A percentile compares a stretch with the other conserved stretches of the same genome.
Evolutionary conservation across 1,140 invertebrate genomes (phyloP).

Genomic region (Propsilocerus akamusi): DNA sequence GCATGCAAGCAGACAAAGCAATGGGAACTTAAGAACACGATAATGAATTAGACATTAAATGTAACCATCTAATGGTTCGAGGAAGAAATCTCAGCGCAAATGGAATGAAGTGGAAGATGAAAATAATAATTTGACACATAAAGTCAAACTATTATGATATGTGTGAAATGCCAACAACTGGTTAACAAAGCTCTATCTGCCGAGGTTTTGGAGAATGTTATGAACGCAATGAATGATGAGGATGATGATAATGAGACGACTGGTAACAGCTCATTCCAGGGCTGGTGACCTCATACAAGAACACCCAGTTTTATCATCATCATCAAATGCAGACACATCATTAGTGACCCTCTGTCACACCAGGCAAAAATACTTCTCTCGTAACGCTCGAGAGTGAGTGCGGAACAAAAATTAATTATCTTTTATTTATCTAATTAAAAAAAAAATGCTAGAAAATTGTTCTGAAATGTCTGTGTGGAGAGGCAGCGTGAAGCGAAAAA

Average conservation of each 20-base stretch:
- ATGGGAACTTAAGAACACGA: too few relatives aligned
- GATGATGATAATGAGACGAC: background rate
- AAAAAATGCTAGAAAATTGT: background rate
- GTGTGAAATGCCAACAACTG: background rate
- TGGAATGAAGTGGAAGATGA: too few relatives aligned
- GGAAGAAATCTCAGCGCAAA: too few relatives aligned
- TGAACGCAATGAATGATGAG: slow-evolving; percentile 1
- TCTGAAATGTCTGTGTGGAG: background rate
- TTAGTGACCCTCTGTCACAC: too few relatives aligned
- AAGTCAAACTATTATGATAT: slow-evolving; percentile 4
- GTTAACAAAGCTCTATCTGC: background rate
- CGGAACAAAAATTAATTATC: slow-evolving; percentile 1
- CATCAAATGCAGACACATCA: too few relatives aligned
- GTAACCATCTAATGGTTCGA: background rate
- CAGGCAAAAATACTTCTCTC: too few relatives aligned
- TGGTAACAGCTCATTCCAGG: too few relatives aligned
- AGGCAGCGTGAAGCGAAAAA: background rate
- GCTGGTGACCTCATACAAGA: background rate
- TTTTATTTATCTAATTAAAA: slow-evolving; percentile 3
- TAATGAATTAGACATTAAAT: too few relatives aligned
- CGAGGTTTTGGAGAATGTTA: too few relatives aligned
- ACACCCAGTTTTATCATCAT: too few relatives aligned
- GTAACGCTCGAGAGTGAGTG: background rate
- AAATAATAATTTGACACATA: background rate
- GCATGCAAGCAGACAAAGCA: too few relatives aligned